Evolutionary conservation across 2,113 vertebrate species (phyloP), one percentile per base, ranked within the genome.

Genomic region (Eupsittula cactorum): DNA sequence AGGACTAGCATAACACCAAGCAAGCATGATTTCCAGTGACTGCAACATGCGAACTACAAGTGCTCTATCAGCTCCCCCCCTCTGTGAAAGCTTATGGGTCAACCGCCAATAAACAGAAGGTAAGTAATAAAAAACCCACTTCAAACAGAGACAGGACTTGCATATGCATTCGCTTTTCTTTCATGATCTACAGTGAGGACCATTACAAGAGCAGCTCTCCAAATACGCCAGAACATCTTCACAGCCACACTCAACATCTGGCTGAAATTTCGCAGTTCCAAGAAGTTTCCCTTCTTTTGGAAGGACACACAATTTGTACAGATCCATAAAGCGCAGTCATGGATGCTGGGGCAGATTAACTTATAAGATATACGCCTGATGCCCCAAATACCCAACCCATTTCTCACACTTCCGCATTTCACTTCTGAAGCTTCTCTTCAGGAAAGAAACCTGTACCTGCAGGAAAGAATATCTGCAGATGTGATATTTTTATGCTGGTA

Each of bases 321-420:
- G 33, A 44, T 29, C 35, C 8, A 0, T 16, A 8, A 50, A 42
- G 64, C 60, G 13, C 25, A 20, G 10, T 20, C 63, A 39, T 1
- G 9, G 52, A 50, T 1, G 2, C 37, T 7, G 17, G 42, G 10
- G 8, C 52, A 18, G 74, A 55, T 68, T 46, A 42, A 41, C 6
- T 39, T 57, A 46, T 15, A 55, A 20, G 29, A 76, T 3, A 23
- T 1, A 16, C 0, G 1, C 0, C 0, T 6, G 27, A 27, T 55
- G 29, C 68, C 47, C 62, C 27, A 73, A 88, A 28, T 7, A 73
- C 21, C 18, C 29, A 79, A 55, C 13, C 28, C 7, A 20, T 23
- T 80, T 73, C 47, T 77, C 92, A 69, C 16, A 55, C 50, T 29
- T 74, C 19, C 17, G 4, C 52, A 19, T 80, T 86, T 52, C 5